Base-by-base conservation (phyloP, 2,797 vertebrate species). In the Todus mexicanus region DNA sequence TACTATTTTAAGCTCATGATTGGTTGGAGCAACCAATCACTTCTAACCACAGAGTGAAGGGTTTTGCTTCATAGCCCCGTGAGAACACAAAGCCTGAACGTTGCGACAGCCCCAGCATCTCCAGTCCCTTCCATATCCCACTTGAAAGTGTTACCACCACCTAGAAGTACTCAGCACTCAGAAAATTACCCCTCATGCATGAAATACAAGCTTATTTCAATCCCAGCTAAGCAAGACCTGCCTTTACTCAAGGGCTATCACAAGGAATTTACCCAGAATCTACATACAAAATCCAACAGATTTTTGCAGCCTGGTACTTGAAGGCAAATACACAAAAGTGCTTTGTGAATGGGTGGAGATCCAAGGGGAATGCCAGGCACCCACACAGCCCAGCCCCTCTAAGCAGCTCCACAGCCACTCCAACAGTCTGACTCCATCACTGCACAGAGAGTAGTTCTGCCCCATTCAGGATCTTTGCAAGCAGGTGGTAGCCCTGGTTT, bases 101-200 rank as follows among this genome's bases (percentile, higher is more conserved):
- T 64, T 69, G 54, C 53, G 57, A 84, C 69, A 64, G 59, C 61
- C 61, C 35, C 60, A 50, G 2, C 10, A 25, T 19, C 56, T 68
- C 45, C 1, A 1, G 26, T 19, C 26, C 76, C 23, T 33, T 64
- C 9, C 33, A 25, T 4, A 9, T 4, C 9, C 42, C 0, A 1
- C 42, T 37, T 48, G 35, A 48, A n/a, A 27, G 59, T 38, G 27
- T 37, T 40, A 84, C 33, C 47, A 82, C 29, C 12, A 61, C 47
- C 59, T 43, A 29, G 8, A 78, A 64, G 19, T 27, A 18, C 47
- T 75, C 3, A 0, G 42, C 27, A 33, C 20, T 43, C 6, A 27
- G 53, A 11, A 51, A 23, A 23, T 53, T 21, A 33, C 38, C 18
- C 23, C 20, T 48, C 51, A 45, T 3, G 12, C 0, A 1, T 40